A percentile compares a stretch with the other conserved stretches of the same genome.
These are phyloP conservation scores for Nyleta sp. DNA, from an alignment of 2,888 invertebrate species.

Conservation along the genomic window DNA sequence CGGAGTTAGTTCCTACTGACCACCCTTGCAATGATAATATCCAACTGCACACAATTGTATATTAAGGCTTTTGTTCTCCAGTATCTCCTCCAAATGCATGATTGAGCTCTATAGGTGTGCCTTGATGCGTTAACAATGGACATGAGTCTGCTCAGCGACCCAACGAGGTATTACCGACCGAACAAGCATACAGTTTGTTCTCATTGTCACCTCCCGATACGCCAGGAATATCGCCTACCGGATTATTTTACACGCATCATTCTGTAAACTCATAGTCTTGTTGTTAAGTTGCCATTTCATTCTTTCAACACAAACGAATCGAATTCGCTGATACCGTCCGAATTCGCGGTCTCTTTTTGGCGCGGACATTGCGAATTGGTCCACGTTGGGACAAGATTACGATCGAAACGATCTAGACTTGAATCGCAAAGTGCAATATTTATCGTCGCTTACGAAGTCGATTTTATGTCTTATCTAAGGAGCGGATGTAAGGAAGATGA, in stretches of 20 bases:
- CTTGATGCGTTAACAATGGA: conserved; percentile 77
- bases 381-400: no score
- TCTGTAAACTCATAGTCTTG: conserved; percentile 60
- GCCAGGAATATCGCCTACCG: conserved; percentile 76
- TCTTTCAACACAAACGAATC: conserved; percentile 4
- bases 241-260: conserved; percentile 69
- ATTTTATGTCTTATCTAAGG: no score
- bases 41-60: conserved; percentile 72
- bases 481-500: neutral
- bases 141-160: conserved; percentile 76
- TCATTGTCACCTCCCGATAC: conserved; percentile 78
- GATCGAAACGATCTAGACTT: neutral
- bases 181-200: conserved; percentile 79
- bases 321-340: neutral
- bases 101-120: conserved; percentile 72
- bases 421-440: no score
- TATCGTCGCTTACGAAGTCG: no score
- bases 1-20: conserved; percentile 62
- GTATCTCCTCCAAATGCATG: conserved; percentile 77
- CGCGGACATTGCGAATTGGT: no score
- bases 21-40: conserved; percentile 62
- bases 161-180: conserved; percentile 78
- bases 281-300: conserved; percentile 48
- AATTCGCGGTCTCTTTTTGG: no score
- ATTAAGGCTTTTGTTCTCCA: conserved; percentile 76